phyloP scores from a whole-genome alignment of 2,113 vertebrate genomes.

The Corynorhinus townsendii region DNA sequence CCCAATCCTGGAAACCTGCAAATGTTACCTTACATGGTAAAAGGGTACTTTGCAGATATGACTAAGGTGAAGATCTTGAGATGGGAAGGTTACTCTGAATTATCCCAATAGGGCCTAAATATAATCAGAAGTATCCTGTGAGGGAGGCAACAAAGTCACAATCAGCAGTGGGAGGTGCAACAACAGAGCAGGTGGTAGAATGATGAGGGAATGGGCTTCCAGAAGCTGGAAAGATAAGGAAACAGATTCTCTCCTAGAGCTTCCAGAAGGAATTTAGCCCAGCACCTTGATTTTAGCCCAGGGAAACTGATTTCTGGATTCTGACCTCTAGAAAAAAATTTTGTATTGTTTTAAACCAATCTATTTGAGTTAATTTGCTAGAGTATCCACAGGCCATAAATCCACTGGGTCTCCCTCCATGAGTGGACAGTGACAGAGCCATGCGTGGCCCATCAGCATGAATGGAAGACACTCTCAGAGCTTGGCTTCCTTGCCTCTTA shows the following conservation, averaged over 20 bases:
- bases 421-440: neutral
- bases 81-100: neutral
- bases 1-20: neutral
- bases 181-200: neutral
- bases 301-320: neutral
- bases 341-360: neutral
- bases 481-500: neutral
- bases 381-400: neutral
- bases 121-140: too few relatives aligned
- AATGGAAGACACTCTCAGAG: fast-evolving
- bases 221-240: neutral
- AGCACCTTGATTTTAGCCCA: neutral
- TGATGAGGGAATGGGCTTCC: too few relatives aligned
- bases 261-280: neutral
- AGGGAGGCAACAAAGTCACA: neutral
- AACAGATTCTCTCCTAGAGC: fast-evolving
- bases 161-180: neutral
- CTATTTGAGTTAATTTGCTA: neutral
- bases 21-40: neutral
- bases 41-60: neutral
- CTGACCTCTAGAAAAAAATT: neutral
- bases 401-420: neutral
- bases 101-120: neutral
- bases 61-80: neutral
- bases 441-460: fast-evolving